phyloP scores from a whole-genome alignment of 1,140 invertebrate species.

The Lordiphosa collinella region DNA sequence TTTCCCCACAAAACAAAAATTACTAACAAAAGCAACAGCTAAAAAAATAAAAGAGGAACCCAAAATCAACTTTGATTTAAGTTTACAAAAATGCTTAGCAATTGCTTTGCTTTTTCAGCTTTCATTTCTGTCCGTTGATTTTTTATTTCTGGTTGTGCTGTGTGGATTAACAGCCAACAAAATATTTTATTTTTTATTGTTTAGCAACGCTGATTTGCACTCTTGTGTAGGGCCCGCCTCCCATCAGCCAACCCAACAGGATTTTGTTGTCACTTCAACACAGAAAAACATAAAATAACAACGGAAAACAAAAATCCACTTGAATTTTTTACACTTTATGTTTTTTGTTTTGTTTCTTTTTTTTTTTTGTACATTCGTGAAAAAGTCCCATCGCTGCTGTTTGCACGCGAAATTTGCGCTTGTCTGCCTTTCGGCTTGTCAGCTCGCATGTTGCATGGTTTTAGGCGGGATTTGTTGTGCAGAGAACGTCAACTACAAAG shows the following conservation, averaged over 20 bases:
- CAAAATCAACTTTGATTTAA: constrained; percentile 77
- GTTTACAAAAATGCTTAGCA: constrained; percentile 77
- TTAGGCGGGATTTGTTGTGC: constrained; percentile 72
- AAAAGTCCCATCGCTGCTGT: constrained; percentile 38
- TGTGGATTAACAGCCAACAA: constrained; percentile 75
- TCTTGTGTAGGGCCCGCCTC: constrained; percentile 24
- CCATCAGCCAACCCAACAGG: constrained; percentile 25
- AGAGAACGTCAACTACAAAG: constrained; percentile 53
- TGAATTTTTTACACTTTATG: constrained; percentile 77
- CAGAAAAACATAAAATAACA: constrained; percentile 47
- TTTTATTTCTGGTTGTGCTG: constrained; percentile 22
- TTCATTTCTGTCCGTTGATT: constrained; percentile 34
- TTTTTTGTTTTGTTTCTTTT: constrained; percentile 61
- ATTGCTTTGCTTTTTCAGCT: constrained; percentile 62
- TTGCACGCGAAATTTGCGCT: constrained; percentile 76
- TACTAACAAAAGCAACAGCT: constrained; percentile 35
- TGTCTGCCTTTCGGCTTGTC: constrained; percentile 76
- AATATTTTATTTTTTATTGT: constrained; percentile 78
- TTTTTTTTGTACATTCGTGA: constrained; percentile 68
- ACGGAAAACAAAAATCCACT: constrained; percentile 68
- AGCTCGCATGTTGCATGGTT: constrained; percentile 77
- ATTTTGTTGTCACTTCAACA: constrained; percentile 78
- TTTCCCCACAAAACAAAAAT: constrained; percentile 30
- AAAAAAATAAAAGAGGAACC: constrained; percentile 25
- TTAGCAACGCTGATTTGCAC: constrained; percentile 68